A percentile compares a stretch with the other conserved stretches of the same genome.
phyloP scores from a whole-genome alignment of 2,113 vertebrate genomes.

The Nesoenas mayeri region DNA sequence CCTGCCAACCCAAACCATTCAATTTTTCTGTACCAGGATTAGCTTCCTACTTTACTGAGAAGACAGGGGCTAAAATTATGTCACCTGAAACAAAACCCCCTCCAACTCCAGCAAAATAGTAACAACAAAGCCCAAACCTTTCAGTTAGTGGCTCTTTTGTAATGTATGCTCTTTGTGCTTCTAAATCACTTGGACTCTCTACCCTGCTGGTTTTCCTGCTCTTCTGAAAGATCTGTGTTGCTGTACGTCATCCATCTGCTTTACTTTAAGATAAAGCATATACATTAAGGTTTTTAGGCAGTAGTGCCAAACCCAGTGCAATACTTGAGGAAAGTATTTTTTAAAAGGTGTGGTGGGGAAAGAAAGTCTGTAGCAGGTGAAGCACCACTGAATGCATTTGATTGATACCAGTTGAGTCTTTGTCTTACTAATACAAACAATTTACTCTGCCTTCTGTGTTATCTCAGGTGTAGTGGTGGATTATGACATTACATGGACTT shows the following conservation, averaged over 20 bases:
- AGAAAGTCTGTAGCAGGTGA: not conserved
- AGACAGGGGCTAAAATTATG: not conserved
- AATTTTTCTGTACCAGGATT: not conserved
- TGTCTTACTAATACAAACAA: not conserved
- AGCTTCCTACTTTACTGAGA: not conserved
- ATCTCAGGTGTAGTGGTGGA: not conserved
- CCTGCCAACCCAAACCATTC: not conserved
- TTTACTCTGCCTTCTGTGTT: not conserved
- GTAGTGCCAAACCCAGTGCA: not conserved
- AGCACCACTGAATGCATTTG: not conserved
- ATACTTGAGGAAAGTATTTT: not conserved
- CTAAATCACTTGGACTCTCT: not conserved
- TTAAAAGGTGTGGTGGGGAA: not conserved
- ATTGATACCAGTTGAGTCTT: not conserved
- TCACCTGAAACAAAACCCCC: not conserved
- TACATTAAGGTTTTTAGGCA: fast-evolving
- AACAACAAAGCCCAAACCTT: not conserved
- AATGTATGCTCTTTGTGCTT: not conserved
- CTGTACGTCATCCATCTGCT: not conserved
- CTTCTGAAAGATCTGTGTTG: not conserved
- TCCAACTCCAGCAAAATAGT: not conserved
- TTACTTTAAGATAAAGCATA: not conserved
- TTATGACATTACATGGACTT: not conserved
- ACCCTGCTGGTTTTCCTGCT: not conserved
- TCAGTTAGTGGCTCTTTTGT: not conserved